Evolutionary conservation across 2,797 vertebrate species (phyloP), one percentile per base, ranked within the genome.

Genomic region (Nothura maculosa): DNA sequence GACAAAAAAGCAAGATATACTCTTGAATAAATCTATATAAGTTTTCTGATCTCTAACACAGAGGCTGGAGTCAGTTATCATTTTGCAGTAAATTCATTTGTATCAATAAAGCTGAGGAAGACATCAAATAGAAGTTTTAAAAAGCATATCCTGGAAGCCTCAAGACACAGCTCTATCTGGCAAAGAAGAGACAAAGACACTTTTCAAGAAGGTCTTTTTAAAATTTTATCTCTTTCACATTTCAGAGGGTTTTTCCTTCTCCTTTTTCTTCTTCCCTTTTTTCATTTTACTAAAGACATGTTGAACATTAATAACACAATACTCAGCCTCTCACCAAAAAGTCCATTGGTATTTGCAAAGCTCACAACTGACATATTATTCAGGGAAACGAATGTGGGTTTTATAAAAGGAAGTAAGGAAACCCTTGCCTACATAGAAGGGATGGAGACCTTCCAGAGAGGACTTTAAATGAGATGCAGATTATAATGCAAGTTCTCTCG

Each of bases 41-140:
- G 3, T 34, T 61, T 90, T 91, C 67, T 92, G 85, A 89, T 92
- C 75, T 89, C 43, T 32, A 77, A 72, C 60, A 81, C 45, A 76
- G 36, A 48, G 21, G 50, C 12, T 90, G 61, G 52, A 81, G 11
- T 63, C 4, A 0, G 64, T 64, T 92, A 81, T 77, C 48, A 92
- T 73, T 86, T 57, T 73, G 47, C 47, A 62, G 63, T 62, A 91
- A 78, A 81, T 60, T 63, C 34, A 89, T 73, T 79, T 84, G 60
- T 54, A 78, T 73, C 67, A 92, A 54, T 76, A 72, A 87, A 81
- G 34, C 77, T 76, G 70, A 90, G 28, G 47, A 22, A 91, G 60
- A 79, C 70, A 83, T 92, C 76, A 96, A 94, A 89, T 20, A 79
- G 32, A 95, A 92, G 63, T 32, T 67, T 85, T 92, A 83, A 83